Percentiles rank a stretch among this genome's conserved stretches.
These are phyloP conservation scores for Yponomeuta cagnagella DNA, from an alignment of 2,888 invertebrate genomes.

Conservation along the genomic window DNA sequence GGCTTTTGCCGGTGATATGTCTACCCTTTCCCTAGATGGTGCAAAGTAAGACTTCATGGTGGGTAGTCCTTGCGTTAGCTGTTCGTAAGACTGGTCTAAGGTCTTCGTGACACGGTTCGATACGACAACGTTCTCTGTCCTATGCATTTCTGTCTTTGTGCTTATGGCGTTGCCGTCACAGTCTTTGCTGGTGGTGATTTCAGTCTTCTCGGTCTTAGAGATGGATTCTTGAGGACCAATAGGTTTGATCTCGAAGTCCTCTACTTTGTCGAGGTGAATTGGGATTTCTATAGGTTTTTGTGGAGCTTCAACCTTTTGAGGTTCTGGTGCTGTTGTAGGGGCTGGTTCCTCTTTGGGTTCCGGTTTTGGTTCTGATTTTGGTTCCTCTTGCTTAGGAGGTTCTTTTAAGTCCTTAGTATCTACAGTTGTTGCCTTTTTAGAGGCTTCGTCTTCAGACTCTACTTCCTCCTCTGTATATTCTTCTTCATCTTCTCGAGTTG, in stretches of 20 bases:
- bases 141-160: slow-evolving; percentile 61
- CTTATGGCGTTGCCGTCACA: slow-evolving; percentile 46
- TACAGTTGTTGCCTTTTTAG: slow-evolving; percentile 22
- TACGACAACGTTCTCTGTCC: slow-evolving; percentile 63
- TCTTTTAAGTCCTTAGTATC: slow-evolving; percentile 17
- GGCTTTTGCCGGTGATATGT: slow-evolving; percentile 45
- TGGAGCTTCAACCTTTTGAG: slow-evolving; percentile 8
- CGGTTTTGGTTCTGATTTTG: slow-evolving; percentile 21
- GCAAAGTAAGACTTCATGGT: slow-evolving; percentile 57
- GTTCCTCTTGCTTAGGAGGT: slow-evolving; percentile 20
- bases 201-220: slow-evolving; percentile 54
- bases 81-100: slow-evolving; percentile 57
- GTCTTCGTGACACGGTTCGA: slow-evolving; percentile 65
- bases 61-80: slow-evolving; percentile 49
- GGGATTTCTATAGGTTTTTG: slow-evolving; percentile 43
- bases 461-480: slow-evolving; percentile 16
- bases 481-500: slow-evolving; percentile 18
- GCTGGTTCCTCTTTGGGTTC: slow-evolving; percentile 22
- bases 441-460: not conserved
- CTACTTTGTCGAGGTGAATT: slow-evolving; percentile 61
- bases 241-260: slow-evolving; percentile 65
- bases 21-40: slow-evolving; percentile 48
- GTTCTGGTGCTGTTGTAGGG: slow-evolving; percentile 16
- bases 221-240: slow-evolving; percentile 52
- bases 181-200: slow-evolving; percentile 54